Evolutionary conservation across 2,113 vertebrate genomes (phyloP).

Genomic region (Rhodinocichla rosea): DNA sequence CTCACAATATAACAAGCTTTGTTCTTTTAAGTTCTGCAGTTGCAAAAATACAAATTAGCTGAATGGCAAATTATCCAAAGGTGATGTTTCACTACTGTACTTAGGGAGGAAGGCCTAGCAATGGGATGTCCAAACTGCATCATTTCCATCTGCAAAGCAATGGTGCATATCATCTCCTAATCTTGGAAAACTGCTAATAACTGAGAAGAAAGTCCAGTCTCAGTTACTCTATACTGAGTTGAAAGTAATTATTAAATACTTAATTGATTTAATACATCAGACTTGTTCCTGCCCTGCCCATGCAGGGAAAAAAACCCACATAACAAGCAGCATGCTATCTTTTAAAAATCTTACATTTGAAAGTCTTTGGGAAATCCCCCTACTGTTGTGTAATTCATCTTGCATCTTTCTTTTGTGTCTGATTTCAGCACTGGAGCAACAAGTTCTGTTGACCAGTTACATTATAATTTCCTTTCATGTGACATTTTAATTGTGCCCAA

Average conservation of each 20-base stretch:
- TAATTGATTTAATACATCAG: background rate
- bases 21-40: background rate
- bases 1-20: background rate
- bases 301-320: background rate
- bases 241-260: background rate
- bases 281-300: background rate
- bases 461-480: background rate
- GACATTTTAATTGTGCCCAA: background rate
- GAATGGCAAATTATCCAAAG: background rate
- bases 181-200: background rate
- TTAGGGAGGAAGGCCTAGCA: background rate
- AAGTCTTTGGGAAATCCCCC: background rate
- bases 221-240: background rate
- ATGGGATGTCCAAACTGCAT: background rate
- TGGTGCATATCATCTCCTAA: background rate
- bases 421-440: background rate
- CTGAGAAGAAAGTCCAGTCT: background rate
- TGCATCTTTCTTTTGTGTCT: background rate
- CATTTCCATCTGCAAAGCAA: background rate
- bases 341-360: background rate
- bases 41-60: background rate
- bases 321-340: background rate
- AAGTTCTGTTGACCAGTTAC: background rate
- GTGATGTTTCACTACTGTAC: background rate
- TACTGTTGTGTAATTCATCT: background rate